Percentiles rank a stretch among this genome's conserved stretches.
Conservation (phyloP, 1,140 invertebrate genomes). For the Ceratina calcarata region DNA sequence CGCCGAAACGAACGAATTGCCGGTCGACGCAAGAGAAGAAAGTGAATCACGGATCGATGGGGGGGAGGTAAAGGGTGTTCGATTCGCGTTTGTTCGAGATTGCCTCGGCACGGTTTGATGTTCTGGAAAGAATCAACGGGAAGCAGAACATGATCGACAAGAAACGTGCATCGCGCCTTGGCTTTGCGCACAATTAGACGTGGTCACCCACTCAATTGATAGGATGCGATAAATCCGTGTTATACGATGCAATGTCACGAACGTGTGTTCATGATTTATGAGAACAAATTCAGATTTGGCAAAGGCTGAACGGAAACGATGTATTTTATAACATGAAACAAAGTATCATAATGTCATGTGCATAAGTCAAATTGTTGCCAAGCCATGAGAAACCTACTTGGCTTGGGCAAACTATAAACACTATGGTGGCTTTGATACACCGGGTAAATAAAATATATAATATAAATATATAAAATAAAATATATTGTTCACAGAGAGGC, state of each 20-base stretch:
- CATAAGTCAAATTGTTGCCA: background rate
- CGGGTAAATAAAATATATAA: no score
- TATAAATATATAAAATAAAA: no score
- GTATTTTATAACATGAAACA: no score
- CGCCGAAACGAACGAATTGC: background rate
- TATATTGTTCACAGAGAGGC: background rate
- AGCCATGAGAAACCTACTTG: constrained; percentile 11
- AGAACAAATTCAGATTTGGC: background rate
- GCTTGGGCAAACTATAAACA: background rate
- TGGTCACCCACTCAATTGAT: background rate
- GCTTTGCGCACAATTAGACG: constrained; percentile 21
- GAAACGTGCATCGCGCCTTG: background rate
- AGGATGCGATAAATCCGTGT: background rate
- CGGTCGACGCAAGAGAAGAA: background rate
- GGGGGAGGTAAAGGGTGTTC: no score
- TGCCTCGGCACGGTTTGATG: constrained; percentile 20
- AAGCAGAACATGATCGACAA: constrained; percentile 11
- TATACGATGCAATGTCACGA: background rate
- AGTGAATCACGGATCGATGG: background rate
- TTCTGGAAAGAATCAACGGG: constrained; percentile 6
- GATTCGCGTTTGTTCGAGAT: constrained; percentile 30
- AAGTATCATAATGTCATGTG: no score
- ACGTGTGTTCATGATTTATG: background rate
- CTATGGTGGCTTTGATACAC: constrained; percentile 33
- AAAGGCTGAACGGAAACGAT: no score